These are phyloP conservation scores for Drosophila saltans DNA, from an alignment of 1,140 invertebrate genomes.

Conservation along the genomic window DNA sequence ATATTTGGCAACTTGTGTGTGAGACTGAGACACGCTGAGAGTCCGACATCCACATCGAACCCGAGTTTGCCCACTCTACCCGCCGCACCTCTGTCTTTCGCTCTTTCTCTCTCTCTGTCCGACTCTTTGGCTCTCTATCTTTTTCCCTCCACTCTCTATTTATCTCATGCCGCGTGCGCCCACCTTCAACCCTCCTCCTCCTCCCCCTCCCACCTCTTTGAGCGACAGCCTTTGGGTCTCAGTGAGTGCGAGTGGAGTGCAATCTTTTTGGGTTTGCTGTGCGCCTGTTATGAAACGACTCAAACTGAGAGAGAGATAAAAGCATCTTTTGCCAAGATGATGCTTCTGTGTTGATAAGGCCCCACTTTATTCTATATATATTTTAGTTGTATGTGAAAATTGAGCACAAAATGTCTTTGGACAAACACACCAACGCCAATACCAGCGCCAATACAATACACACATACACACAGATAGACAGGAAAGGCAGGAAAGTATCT, in stretches of 20 bases:
- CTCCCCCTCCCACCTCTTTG: not conserved
- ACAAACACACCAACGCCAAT: conserved; percentile 35
- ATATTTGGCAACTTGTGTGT: conserved; percentile 74
- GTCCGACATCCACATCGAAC: conserved; percentile 37
- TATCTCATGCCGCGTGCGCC: not conserved
- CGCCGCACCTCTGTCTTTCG: not conserved
- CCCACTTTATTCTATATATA: conserved; percentile 31
- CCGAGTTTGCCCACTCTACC: conserved; percentile 2
- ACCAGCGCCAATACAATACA: not conserved
- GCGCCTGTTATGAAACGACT: conserved; percentile 79
- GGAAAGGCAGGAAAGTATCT: conserved; percentile 41
- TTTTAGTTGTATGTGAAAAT: conserved; percentile 56
- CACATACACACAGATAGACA: conserved; percentile 3
- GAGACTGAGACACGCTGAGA: conserved; percentile 32
- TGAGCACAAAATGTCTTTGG: conserved; percentile 73
- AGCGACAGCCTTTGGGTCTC: conserved; percentile 8
- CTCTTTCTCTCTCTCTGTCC: not conserved
- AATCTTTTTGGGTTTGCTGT: conserved; percentile 58
- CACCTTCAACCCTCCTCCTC: not conserved
- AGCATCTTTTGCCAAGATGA: conserved; percentile 78
- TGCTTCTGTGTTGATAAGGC: conserved; percentile 80
- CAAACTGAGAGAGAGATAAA: conserved; percentile 82
- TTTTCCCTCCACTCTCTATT: not conserved
- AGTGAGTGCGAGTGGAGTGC: conserved; percentile 59
- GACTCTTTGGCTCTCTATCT: not conserved